Percentiles rank a stretch among this genome's conserved stretches.
phyloP scores from a whole-genome alignment of 2,888 invertebrate genomes.

The Nesidiocoris tenuis region DNA sequence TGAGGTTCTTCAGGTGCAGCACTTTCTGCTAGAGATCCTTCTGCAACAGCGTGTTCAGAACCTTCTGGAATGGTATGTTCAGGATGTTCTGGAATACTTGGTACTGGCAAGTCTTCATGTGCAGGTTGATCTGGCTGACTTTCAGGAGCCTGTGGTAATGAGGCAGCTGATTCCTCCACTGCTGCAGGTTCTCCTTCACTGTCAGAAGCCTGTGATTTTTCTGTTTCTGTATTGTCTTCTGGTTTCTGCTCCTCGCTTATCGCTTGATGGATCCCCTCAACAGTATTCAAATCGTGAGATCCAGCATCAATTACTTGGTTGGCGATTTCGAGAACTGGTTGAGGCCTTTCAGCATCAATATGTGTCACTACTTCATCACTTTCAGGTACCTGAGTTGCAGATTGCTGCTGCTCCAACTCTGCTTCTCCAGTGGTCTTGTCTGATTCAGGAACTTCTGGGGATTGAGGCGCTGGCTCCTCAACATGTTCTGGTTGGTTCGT shows the following conservation, averaged over 20 bases:
- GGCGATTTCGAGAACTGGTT: constrained; percentile 23
- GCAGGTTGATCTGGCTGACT: not conserved
- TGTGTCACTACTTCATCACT: constrained; percentile 31
- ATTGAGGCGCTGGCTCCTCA: not conserved
- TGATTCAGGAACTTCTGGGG: not conserved
- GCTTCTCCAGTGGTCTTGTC: not conserved
- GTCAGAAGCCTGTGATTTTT: constrained; percentile 25
- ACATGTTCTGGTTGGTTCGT: constrained; percentile 41
- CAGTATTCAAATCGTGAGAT: not conserved
- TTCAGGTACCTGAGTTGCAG: constrained; percentile 18
- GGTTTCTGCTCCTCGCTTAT: constrained; percentile 20
- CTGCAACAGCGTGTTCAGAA: not conserved
- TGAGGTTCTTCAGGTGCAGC: not conserved
- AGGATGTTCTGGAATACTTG: not conserved
- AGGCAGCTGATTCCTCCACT: constrained; percentile 44
- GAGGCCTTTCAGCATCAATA: constrained; percentile 21
- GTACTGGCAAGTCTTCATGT: not conserved
- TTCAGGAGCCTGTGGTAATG: not conserved
- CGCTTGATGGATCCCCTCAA: constrained; percentile 11
- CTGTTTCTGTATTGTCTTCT: constrained; percentile 23
- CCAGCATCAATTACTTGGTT: constrained; percentile 27
- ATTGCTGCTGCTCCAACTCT: constrained; percentile 3
- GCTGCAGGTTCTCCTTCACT: constrained; percentile 44
- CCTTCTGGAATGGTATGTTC: not conserved
- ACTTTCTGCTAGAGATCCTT: not conserved